Base-by-base conservation (phyloP, 2,113 vertebrate genomes). In the Grantiella picta region DNA sequence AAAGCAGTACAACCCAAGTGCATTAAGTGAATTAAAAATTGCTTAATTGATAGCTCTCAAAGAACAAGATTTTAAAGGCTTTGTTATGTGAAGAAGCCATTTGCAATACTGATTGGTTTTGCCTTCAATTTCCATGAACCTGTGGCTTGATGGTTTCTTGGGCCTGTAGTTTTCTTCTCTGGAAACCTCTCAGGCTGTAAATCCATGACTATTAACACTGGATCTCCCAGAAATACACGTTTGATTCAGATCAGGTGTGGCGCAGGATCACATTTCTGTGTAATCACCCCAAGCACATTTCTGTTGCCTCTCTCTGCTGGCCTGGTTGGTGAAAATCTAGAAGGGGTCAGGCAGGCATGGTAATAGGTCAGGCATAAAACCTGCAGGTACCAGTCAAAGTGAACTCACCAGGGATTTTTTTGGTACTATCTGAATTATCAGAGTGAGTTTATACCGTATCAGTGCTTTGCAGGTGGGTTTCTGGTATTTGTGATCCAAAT, bases 181-280 rank as follows among this genome's bases (percentile, higher is more conserved):
- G 68, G 36, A 83, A 73, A 49, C 25, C 24, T 85, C 36, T 53
- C 10, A 1, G 54, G 59, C 77, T 86, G 19, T 33, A 77, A 92
- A 79, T 80, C 50, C 27, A 7, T 24, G 40, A 40, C 16, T 68
- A 12, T 53, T 85, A 50, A 45, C 3, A 8, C 29, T 56, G 90
- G 75, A 91, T 94, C 61, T 90, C 90, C 89, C 92, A 89, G 82
- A 88, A 92, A 75, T 57, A 56, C 66, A 6, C 15, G 79, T 83
- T 92, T 93, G 90, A 52, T 91, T 90, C 68, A 86, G 45, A 73
- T 92, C 36, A 80, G 79, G 82, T 42, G 86, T 94, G 94, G 79
- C 1, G 0, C 42, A 24, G 16, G 71, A 83, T 73, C 11, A 4
- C 88, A 29, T 44, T 87, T 89, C 73, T 78, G 13, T 64, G 71